A percentile compares a stretch with the other conserved stretches of the same genome.
Conservation (phyloP, 2,113 vertebrate genomes). For the Ciconia boyciana region DNA sequence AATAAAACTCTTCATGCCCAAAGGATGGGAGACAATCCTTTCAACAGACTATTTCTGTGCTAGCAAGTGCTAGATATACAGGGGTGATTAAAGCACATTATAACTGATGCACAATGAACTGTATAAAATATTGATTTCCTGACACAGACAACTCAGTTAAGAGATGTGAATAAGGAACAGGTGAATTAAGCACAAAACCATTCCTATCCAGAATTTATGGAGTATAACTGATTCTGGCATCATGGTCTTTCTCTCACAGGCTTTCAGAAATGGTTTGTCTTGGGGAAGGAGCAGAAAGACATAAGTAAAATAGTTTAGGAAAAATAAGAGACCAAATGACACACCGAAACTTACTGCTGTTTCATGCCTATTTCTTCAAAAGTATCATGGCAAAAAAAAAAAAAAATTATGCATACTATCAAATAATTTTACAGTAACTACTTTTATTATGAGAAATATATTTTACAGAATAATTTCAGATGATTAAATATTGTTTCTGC, state of each 20-base stretch:
- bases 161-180: not conserved
- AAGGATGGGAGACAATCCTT: not conserved
- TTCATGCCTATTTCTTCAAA: not conserved
- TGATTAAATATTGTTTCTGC: not conserved
- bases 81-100: not conserved
- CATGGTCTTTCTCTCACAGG: not conserved
- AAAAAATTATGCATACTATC: not conserved
- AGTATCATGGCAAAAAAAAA: not conserved
- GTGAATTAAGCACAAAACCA: not conserved
- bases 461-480: not conserved
- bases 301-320: not conserved
- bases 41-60: not conserved
- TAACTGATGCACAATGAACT: not conserved
- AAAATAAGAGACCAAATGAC: not conserved
- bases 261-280: not conserved
- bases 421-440: not conserved
- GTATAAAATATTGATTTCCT: conserved; percentile 21
- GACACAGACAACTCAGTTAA: not conserved
- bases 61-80: not conserved
- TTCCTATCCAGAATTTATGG: not conserved
- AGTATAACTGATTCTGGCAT: not conserved
- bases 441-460: not conserved
- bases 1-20: not conserved
- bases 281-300: not conserved
- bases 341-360: not conserved